phyloP scores from a whole-genome alignment of 2,888 invertebrate species.

The Escarpia spicata region DNA sequence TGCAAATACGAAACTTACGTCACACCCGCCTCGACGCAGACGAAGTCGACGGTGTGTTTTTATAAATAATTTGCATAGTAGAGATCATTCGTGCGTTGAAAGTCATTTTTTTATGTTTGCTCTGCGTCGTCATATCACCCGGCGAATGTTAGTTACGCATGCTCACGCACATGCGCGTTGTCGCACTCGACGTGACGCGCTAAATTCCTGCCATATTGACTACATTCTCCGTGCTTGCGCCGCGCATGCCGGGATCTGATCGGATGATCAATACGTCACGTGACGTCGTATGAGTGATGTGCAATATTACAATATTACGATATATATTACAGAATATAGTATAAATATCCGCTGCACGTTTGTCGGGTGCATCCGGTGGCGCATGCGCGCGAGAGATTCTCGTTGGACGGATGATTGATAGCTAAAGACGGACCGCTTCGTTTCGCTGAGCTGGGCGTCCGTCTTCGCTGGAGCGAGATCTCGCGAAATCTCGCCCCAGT shows the following conservation, averaged over 20 bases:
- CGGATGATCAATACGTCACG: constrained; percentile 2
- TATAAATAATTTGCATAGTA: constrained; percentile 5
- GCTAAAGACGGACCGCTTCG: background rate
- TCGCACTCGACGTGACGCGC: background rate
- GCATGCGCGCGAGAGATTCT: constrained; percentile 11
- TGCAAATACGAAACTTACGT: constrained; percentile 13
- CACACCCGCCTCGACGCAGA: background rate
- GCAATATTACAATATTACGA: constrained; percentile 6
- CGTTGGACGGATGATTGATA: constrained; percentile 13
- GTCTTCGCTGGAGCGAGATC: background rate
- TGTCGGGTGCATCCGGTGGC: constrained; percentile 8
- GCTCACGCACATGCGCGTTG: background rate
- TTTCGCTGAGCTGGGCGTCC: background rate
- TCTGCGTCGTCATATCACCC: background rate
- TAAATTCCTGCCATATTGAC: background rate
- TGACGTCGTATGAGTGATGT: background rate
- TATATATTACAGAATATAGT: constrained; percentile 3
- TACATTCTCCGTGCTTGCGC: background rate
- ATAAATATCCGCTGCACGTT: background rate
- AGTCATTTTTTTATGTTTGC: background rate
- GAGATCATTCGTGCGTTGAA: constrained; percentile 16
- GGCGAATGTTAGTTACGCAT: background rate
- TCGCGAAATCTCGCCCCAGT: background rate
- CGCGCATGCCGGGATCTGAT: background rate
- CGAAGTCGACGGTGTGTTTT: background rate